Percentiles rank a stretch among this genome's conserved stretches.
Evolutionary conservation across 2,797 vertebrate species (phyloP).

Genomic region (Falco columbarius): DNA sequence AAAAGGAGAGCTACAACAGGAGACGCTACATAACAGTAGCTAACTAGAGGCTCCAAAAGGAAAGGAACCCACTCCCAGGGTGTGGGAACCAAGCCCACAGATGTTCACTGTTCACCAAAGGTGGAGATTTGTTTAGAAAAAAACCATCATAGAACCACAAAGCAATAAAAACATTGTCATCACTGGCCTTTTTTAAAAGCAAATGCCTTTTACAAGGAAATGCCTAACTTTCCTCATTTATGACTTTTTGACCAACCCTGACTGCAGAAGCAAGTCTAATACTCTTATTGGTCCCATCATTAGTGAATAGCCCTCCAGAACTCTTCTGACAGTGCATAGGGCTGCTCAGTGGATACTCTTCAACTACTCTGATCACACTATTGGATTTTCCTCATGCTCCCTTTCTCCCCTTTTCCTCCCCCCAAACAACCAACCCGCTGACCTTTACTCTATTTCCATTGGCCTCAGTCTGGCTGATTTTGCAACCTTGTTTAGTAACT

Average conservation of each 20-base stretch:
- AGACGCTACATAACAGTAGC: not conserved
- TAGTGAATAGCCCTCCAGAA: not conserved
- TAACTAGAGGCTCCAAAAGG: not conserved
- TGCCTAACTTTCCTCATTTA: not conserved
- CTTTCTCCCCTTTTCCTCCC: not conserved
- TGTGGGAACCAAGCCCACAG: not conserved
- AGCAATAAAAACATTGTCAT: not conserved
- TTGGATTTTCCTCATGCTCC: not conserved
- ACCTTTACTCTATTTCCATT: not conserved
- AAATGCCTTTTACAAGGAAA: not conserved
- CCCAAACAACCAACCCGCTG: not conserved
- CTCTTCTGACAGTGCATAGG: not conserved
- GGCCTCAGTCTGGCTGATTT: not conserved
- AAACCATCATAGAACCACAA: not conserved
- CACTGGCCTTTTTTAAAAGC: not conserved
- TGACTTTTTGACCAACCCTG: not conserved
- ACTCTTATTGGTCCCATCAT: too few species aligned
- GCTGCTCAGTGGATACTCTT: not conserved
- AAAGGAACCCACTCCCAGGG: not conserved
- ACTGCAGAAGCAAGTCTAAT: not conserved
- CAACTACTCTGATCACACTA: too few species aligned
- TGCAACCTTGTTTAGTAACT: not conserved
- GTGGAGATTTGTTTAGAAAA: not conserved
- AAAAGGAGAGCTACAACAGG: not conserved
- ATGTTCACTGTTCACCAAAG: not conserved